A percentile compares a stretch with the other conserved stretches of the same genome.
phyloP scores from a whole-genome alignment of 2,888 invertebrate species.

The Ommatoiulus sabulosus region DNA sequence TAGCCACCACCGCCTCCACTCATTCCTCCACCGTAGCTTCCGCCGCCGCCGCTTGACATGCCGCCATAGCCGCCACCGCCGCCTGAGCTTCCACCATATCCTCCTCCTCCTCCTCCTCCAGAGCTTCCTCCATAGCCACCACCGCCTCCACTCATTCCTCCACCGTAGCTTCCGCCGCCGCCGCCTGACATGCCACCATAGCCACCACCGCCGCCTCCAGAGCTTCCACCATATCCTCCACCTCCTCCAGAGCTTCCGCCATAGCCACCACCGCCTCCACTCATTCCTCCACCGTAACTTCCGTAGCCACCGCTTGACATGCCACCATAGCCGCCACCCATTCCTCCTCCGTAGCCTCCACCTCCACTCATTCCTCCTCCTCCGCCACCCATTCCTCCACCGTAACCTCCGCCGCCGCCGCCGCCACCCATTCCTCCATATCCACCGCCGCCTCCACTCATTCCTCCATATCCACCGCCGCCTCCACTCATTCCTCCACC shows the following conservation, averaged over 20 bases:
- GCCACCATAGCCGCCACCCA: conserved; percentile 24
- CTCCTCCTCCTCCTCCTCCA: conserved; percentile 48
- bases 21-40: conserved; percentile 1
- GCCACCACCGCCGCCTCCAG: conserved; percentile 23
- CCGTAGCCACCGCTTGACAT: background rate
- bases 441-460: conserved; percentile 1
- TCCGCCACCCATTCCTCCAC: background rate
- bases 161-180: conserved; percentile 9
- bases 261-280: background rate
- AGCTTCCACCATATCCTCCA: background rate
- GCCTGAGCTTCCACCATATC: background rate
- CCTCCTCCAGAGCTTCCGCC: background rate
- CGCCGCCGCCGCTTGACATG: background rate
- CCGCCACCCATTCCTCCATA: conserved; percentile 8
- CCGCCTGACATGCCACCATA: background rate
- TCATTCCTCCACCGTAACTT: background rate
- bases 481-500: conserved; percentile 43
- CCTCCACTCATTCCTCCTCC: background rate
- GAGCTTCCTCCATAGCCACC: background rate
- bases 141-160: conserved; percentile 37
- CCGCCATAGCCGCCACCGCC: conserved; percentile 32
- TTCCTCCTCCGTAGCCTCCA: background rate
- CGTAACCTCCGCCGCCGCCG: conserved; percentile 46
- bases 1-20: background rate
- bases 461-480: conserved; percentile 38